Evolutionary conservation across 2,113 vertebrate genomes (phyloP).

Genomic region (Corythoichthys intestinalis): DNA sequence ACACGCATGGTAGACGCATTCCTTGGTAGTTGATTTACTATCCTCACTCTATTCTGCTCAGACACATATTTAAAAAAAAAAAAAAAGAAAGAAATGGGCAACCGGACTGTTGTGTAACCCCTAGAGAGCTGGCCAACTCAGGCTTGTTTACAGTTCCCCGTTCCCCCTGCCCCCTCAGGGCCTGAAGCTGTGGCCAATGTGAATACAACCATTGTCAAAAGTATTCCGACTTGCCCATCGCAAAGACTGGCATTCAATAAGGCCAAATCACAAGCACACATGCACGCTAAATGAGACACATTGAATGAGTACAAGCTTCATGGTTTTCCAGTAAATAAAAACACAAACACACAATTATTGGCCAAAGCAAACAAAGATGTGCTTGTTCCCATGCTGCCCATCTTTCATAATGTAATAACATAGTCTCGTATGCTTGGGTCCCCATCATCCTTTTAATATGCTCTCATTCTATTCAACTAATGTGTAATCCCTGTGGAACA

Average conservation of each 20-base stretch:
- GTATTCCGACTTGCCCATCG: constrained; percentile 44
- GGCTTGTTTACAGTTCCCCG: constrained; percentile 72
- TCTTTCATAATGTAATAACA: constrained; percentile 46
- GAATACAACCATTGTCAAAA: constrained; percentile 70
- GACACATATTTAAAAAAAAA: not conserved
- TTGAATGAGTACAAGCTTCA: not conserved
- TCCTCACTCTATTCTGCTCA: constrained; percentile 22
- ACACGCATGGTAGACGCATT: constrained; percentile 10
- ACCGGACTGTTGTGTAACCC: constrained; percentile 66
- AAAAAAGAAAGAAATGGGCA: constrained; percentile 13
- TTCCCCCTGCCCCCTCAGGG: constrained; percentile 28
- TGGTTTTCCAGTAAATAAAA: constrained; percentile 20
- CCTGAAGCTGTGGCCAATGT: constrained; percentile 53
- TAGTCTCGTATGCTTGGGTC: constrained; percentile 41
- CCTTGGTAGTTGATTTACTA: constrained; percentile 14
- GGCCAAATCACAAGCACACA: constrained; percentile 36
- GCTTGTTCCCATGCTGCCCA: constrained; percentile 26
- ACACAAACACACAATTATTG: not conserved
- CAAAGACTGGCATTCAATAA: constrained; percentile 50
- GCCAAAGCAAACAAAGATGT: constrained; percentile 19
- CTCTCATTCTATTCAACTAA: constrained; percentile 60
- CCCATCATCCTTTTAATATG: constrained; percentile 65
- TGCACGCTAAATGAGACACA: constrained; percentile 12
- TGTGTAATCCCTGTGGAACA: constrained; percentile 51
- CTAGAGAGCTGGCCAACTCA: constrained; percentile 68